phyloP scores from a whole-genome alignment of 2,888 invertebrate species.

The Rugalucina vietnamica region DNA sequence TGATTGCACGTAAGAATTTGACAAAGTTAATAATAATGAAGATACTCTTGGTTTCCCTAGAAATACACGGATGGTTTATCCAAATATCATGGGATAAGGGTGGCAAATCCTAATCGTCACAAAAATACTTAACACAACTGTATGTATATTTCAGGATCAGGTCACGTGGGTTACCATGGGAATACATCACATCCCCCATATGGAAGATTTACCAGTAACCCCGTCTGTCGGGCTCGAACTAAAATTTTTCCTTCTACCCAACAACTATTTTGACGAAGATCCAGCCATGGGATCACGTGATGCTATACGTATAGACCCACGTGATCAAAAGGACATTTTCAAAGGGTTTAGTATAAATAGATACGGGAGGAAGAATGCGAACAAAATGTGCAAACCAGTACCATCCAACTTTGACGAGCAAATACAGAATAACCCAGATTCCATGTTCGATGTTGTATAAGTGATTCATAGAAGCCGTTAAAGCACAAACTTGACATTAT shows the following conservation, averaged over 20 bases:
- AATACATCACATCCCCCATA: slow-evolving; percentile 62
- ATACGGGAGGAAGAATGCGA: slow-evolving; percentile 28
- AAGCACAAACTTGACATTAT: too few relatives aligned
- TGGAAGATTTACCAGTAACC: slow-evolving; percentile 60
- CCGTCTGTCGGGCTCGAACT: slow-evolving; percentile 55
- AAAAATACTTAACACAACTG: too few relatives aligned
- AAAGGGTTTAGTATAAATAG: slow-evolving; percentile 24
- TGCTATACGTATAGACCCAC: slow-evolving; percentile 50
- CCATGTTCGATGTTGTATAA: slow-evolving; percentile 24
- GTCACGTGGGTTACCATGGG: slow-evolving; percentile 65
- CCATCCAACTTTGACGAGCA: slow-evolving; percentile 20
- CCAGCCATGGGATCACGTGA: slow-evolving; percentile 57
- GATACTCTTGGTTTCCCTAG: too few relatives aligned
- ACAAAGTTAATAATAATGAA: too few relatives aligned
- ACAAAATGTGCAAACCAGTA: slow-evolving; percentile 36
- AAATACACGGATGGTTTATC: too few relatives aligned
- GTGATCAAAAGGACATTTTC: slow-evolving; percentile 7
- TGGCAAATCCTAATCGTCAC: too few relatives aligned
- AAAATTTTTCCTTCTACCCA: slow-evolving; percentile 49
- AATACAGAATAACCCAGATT: slow-evolving; percentile 14
- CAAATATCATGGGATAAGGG: too few relatives aligned
- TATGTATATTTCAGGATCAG: slow-evolving; percentile 50
- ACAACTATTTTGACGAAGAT: slow-evolving; percentile 58
- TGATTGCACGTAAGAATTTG: too few relatives aligned
- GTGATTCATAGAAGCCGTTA: too few relatives aligned